Base-by-base conservation (phyloP, 2,113 vertebrate species). In the Diphyllodes magnificus region DNA sequence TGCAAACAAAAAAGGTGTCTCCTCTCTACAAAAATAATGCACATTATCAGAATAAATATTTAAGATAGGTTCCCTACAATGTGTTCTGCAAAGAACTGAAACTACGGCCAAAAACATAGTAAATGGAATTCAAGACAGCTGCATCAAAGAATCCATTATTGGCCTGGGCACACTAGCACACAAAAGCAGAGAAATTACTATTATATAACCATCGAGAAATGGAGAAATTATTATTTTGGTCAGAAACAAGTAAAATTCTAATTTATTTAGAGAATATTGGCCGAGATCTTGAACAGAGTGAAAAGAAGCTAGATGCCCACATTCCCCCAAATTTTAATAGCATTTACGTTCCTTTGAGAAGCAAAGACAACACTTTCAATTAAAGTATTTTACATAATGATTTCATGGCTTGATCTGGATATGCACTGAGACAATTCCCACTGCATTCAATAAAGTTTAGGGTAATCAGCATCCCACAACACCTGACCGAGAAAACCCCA, bases 151-250 rank as follows among this genome's bases (percentile, higher is more conserved):
- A 93, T 89, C 83, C 63, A 86, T 93, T 91, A 88, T 90, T 94
- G 94, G 89, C 75, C 80, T 92, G 76, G 72, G 76, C 78, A 83
- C 33, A 77, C 37, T 22, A 47, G 35, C 40, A 90, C 33, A 95
- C 86, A 95, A 93, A 95, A 86, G 83, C 78, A 88, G 49, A 95
- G 80, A 97, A 95, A 95, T 91, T 93, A 80, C 88, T 85, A 91
- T 93, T 95, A 90, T 93, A 86, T 75, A 97, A 88, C 79, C 27
- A 91, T 19, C 0, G n/a, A 95, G 92, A 96, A 97, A 96, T 94
- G 61, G 56, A 96, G 86, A 97, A 96, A 97, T 93, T 93, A 91
- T 94, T 96, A 95, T 97, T 97, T 93, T 94, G 70, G 59, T 92
- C 72, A 92, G 65, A 92, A 94, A 82, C 73, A 78, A 96, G 78